Evolutionary conservation across 2,113 vertebrate species (phyloP).

Genomic region (Bubo blakistoni): DNA sequence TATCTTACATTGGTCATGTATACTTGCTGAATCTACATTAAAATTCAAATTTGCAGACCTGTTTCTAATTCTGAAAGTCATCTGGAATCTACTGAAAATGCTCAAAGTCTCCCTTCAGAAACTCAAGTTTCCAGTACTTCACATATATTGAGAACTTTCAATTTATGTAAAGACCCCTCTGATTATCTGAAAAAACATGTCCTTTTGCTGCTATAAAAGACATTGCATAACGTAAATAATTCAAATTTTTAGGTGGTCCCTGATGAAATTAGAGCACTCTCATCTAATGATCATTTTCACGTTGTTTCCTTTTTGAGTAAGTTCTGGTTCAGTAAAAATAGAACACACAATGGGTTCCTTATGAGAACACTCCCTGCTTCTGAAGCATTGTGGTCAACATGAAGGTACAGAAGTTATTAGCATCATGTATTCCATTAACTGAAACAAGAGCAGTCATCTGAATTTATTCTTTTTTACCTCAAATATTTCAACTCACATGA

Average conservation of each 20-base stretch:
- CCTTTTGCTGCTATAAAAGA: neutral
- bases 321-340: neutral
- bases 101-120: neutral
- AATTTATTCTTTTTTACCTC: neutral
- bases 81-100: neutral
- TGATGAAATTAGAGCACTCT: neutral
- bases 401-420: neutral
- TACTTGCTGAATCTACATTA: constrained; percentile 2
- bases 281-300: neutral
- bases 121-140: neutral
- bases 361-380: neutral
- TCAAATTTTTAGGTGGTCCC: neutral
- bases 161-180: neutral
- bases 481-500: neutral
- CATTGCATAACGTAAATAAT: neutral
- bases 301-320: neutral
- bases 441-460: neutral
- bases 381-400: neutral
- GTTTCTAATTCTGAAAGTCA: constrained; percentile 3
- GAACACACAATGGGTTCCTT: neutral
- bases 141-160: neutral
- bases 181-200: neutral
- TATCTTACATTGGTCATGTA: neutral
- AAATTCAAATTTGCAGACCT: constrained; percentile 17
- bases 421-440: neutral